These are phyloP conservation scores for Sardinella longiceps DNA, from an alignment of 2,797 vertebrate genomes.

Conservation along the genomic window DNA sequence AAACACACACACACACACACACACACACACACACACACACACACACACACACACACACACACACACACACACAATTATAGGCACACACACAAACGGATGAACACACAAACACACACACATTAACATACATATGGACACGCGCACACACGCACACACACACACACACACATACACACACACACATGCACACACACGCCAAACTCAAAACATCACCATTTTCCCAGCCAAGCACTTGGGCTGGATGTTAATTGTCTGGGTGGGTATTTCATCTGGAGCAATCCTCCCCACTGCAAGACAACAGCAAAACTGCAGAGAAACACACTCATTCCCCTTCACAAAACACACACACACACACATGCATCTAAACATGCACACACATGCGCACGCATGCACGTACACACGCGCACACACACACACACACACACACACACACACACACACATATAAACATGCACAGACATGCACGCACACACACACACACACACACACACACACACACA, in stretches of 20 bases:
- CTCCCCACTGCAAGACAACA: slow-evolving; percentile 27
- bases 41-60: slow-evolving; percentile 68
- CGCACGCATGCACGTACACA: neutral
- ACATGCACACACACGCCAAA: slow-evolving; percentile 31
- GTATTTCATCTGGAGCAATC: slow-evolving; percentile 53
- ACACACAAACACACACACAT: slow-evolving; percentile 27
- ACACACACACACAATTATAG: slow-evolving; percentile 59
- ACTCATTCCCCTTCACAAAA: slow-evolving; percentile 41
- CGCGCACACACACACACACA: neutral
- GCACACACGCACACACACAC: slow-evolving; percentile 52
- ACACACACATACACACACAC: slow-evolving; percentile 13
- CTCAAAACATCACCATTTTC: slow-evolving; percentile 23
- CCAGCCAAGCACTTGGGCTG: slow-evolving; percentile 41
- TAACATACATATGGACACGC: slow-evolving; percentile 61
- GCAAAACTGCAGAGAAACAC: slow-evolving; percentile 52
- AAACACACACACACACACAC: neutral
- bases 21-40: slow-evolving; percentile 28
- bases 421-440: neutral
- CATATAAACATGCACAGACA: neutral
- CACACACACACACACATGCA: neutral
- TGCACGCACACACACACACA: neutral
- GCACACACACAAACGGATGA: too few relatives aligned
- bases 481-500: neutral
- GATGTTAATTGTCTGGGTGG: slow-evolving; percentile 46
- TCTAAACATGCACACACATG: neutral